Evolutionary conservation across 2,797 vertebrate genomes (phyloP), one percentile per base, ranked within the genome.

Genomic region (Hybognathus amarus): DNA sequence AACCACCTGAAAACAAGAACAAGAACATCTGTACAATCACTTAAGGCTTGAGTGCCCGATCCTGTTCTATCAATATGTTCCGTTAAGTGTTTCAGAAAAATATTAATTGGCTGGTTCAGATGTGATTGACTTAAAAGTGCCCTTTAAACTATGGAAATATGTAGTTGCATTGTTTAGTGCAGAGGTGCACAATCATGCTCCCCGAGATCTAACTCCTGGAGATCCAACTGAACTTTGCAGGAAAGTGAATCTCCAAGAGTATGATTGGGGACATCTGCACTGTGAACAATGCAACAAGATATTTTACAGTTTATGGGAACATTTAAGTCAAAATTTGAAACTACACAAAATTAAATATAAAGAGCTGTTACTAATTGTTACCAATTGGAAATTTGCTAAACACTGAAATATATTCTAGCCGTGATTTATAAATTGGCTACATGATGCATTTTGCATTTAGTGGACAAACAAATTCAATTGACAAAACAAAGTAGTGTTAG

Each of bases 1-100:
- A 97, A 87, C 95, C 94, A 95, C 91, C 94, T 94, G 83, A 61
- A 56, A 85, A 12, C 4, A 45, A 73, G 17, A 68, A 12, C 11
- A 30, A 69, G 47, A 22, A 71, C n/a, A 2, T 47, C 3, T 73
- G 27, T 52, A 7, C 5, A 22, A 1, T 52, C 20, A 20, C 3
- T 33, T 36, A 47, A 69, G 15, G 1, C 22, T 9, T 3, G 40
- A 15, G 40, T 8, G n/a, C n/a, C n/a, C n/a, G 18, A 18, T 18
- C 40, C 13, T 27, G 13, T 2, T 61, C 24, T 27, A 27, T 17
- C 1, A 24, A 24, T 12, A 59, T 24, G n/a, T 5, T n/a, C 11
- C 11, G 3, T 33, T 33, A 12, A 24, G 56, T 24, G 11, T 24
- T 59, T 59, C 56, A 12, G 2, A 24, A 59, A 59, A n/a, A 24